Evolutionary conservation across 2,113 vertebrate species (phyloP).

Genomic region (Anoplopoma fimbria): DNA sequence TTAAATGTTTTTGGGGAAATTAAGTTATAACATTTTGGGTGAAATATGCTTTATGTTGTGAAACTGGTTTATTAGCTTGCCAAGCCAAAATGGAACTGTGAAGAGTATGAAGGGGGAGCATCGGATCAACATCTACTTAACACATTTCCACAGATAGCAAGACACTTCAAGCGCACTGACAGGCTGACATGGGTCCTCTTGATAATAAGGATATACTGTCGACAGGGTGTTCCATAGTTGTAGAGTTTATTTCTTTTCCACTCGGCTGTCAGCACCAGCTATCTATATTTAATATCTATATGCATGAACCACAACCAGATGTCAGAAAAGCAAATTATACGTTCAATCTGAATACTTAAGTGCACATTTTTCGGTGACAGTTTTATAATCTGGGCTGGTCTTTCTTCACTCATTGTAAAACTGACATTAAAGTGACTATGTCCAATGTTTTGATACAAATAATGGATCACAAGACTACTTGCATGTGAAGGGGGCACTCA

Average conservation of each 20-base stretch:
- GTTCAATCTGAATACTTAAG: not conserved
- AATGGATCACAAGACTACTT: not conserved
- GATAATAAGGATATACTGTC: conserved; percentile 70
- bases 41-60: not conserved
- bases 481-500: not conserved
- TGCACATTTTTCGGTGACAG: not conserved
- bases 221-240: conserved; percentile 64
- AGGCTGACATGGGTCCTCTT: conserved; percentile 71
- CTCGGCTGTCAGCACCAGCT: conserved; percentile 61
- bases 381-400: not conserved
- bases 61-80: conserved; percentile 29
- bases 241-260: conserved; percentile 68
- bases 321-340: not conserved
- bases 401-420: not conserved
- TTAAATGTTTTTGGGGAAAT: conserved; percentile 13
- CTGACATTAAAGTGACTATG: not conserved
- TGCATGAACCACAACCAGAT: not conserved
- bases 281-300: conserved; percentile 71
- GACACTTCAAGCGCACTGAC: conserved; percentile 59
- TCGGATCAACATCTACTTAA: conserved; percentile 63
- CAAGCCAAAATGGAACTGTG: conserved; percentile 29
- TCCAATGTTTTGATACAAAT: not conserved
- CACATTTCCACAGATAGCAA: conserved; percentile 59
- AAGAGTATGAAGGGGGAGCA: conserved; percentile 23
- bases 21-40: conserved; percentile 1